phyloP scores from a whole-genome alignment of 2,797 vertebrate genomes.

The Chaunax sp. region DNA sequence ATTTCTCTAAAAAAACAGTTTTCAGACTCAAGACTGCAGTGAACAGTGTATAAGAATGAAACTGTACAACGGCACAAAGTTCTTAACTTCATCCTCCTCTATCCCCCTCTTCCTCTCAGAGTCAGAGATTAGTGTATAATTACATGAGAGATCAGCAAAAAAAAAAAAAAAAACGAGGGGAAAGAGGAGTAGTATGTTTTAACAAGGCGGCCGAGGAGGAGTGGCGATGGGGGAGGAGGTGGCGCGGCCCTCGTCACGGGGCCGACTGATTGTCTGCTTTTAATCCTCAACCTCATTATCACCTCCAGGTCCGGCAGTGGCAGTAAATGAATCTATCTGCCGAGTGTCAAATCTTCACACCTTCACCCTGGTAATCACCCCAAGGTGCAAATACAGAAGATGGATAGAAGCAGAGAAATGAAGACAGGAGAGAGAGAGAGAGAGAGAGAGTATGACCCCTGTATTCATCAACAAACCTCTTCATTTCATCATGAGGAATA shows the following conservation, averaged over 20 bases:
- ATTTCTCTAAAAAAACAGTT: too few relatives aligned
- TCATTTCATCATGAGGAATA: constrained; percentile 74
- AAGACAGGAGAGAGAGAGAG: not conserved
- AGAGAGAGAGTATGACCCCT: constrained; percentile 40
- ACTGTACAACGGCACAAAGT: constrained; percentile 5
- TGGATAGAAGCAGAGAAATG: constrained; percentile 60
- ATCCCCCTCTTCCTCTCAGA: constrained; percentile 50
- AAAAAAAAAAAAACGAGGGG: constrained; percentile 8
- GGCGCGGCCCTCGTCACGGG: constrained; percentile 79
- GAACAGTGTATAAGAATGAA: not conserved
- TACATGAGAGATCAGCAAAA: constrained; percentile 82
- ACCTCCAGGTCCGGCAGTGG: constrained; percentile 95
- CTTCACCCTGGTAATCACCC: constrained; percentile 92
- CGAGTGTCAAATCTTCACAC: constrained; percentile 96
- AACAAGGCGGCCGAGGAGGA: constrained; percentile 80
- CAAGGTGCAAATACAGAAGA: constrained; percentile 90
- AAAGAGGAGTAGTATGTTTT: constrained; percentile 79
- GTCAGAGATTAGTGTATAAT: constrained; percentile 83
- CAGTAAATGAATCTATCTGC: constrained; percentile 97
- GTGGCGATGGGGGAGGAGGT: constrained; percentile 50
- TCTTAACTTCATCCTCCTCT: not conserved
- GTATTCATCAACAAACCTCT: constrained; percentile 77
- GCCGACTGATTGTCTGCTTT: constrained; percentile 92
- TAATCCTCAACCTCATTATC: constrained; percentile 99
- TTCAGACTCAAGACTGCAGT: constrained; percentile 1